Evolutionary conservation across 2,888 invertebrate species (phyloP), one percentile per base, ranked within the genome.

Genomic region (Oscheius sp.): DNA sequence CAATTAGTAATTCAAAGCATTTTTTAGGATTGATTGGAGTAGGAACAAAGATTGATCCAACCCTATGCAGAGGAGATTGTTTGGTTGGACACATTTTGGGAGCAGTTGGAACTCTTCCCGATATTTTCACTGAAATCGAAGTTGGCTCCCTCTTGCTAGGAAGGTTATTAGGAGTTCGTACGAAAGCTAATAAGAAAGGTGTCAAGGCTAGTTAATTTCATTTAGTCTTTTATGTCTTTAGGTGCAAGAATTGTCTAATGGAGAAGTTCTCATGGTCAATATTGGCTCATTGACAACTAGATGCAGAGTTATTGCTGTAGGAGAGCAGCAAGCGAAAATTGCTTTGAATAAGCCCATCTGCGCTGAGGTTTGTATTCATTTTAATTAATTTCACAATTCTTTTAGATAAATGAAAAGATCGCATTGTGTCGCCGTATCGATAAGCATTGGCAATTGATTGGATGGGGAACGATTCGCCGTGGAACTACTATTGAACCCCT

Each of bases 361-460:
- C 88, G 98, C 98, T 10, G 97, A 98, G 89, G 92, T 82, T 12
- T 57, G 34, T 33, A 5, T 33, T 64, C 25, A 20, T 31, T 17
- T 39, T 10, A n/a, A n/a, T 4, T n/a, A n/a, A 27, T 17, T n/a
- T 17, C 20, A 23, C 12, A 42, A 50, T 50, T 53, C 10, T 46
- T 12, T 20, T 5, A 78, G 78, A 73, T 78, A 12, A 95, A 95
- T 64, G 98, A 99, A 88, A 99, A 98, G 88, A 97, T 98, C 84
- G 98, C 98, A n/a, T 91, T 98, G 53, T 96, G 96, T 87, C 91
- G 98, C 87, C 91, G 97, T 89, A 95, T 99, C 48, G 98, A 98
- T 86, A 97, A 97, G 88, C 97, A 99, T 90, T 98, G 98, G 98
- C 92, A 98, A 88, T 92, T 98, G 87, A 99, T 98, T 88, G 98